Base-by-base conservation (phyloP, 2,797 vertebrate genomes). In the Calcarius lapponicus region DNA sequence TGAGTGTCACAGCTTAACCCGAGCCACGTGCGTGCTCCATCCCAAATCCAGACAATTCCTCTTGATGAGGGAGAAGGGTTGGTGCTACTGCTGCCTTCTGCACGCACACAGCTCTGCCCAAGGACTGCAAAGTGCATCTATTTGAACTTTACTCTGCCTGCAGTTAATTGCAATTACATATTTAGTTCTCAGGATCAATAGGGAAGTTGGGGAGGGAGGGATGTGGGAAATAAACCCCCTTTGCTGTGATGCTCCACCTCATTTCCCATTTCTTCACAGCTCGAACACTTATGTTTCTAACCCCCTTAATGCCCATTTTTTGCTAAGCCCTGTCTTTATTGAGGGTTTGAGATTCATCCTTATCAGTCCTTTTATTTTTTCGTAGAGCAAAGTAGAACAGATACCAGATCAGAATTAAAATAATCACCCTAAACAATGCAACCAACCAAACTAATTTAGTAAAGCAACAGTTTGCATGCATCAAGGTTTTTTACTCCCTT, bases 41-140 rank as follows among this genome's bases (percentile, higher is more conserved):
- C 88, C 40, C 17, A 54, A 42, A 85, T 9, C 75, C 92, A 80
- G 86, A 80, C 90, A 95, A 87, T 91, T 93, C 80, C 80, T 70
- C 81, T 18, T 80, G 86, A 83, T 89, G 91, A 87, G 43, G 81
- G 84, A 89, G 93, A 61, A 48, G 61, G 66, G 72, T 12, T 42
- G 57, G 76, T 12, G 61, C 67, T 70, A 7, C 22, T 6, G 17
- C 70, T 36, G 40, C 86, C 25, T 74, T 84, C 73, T 72, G 82
- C 69, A 13, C 0, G 13, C 47, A 7, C 65, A 1, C 54, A 8
- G 88, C 53, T 61, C 88, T 83, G 38, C 51, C 65, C 10, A 32
- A 74, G 73, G 81, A 17, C 76, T 42, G 14, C 13, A 29, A 5
- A 86, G 78, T 66, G 83, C 83, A 53, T 73, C 90, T 84, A 45